phyloP scores from a whole-genome alignment of 2,113 vertebrate genomes.

The Cnemophilus loriae region DNA sequence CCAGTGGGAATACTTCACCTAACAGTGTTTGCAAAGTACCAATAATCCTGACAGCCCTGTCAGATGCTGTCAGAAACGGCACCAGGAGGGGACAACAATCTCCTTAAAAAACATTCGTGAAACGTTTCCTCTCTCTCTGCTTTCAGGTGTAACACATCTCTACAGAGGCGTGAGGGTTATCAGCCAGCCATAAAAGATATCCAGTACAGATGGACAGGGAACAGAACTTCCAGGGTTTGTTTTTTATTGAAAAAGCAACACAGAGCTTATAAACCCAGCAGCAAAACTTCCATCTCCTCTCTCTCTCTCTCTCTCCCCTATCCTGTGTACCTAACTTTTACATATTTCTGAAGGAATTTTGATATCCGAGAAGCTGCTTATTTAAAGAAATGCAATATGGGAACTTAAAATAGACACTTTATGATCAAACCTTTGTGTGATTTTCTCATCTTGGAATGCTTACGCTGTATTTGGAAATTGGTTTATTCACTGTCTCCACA shows the following conservation, averaged over 20 bases:
- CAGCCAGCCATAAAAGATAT: neutral
- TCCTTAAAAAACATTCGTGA: neutral
- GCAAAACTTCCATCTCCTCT: neutral
- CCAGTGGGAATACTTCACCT: neutral
- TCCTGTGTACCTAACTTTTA: neutral
- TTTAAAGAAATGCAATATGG: neutral
- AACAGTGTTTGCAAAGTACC: neutral
- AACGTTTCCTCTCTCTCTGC: neutral
- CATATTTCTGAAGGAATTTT: neutral
- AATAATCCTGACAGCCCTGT: neutral
- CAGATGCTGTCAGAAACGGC: neutral
- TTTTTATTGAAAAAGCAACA: neutral
- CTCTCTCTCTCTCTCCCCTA: neutral
- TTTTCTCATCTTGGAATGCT: neutral
- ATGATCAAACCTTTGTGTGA: neutral
- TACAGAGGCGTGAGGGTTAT: neutral
- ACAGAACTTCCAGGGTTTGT: neutral
- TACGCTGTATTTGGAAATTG: accelerated
- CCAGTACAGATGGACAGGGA: neutral
- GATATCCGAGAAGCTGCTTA: neutral
- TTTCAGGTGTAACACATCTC: neutral
- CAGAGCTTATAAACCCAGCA: neutral
- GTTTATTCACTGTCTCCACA: neutral
- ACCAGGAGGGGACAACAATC: neutral
- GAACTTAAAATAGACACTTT: neutral